A percentile compares a stretch with the other conserved stretches of the same genome.
These are phyloP conservation scores for Meiosimyza decipiens DNA, from an alignment of 2,888 invertebrate species.

Conservation along the genomic window DNA sequence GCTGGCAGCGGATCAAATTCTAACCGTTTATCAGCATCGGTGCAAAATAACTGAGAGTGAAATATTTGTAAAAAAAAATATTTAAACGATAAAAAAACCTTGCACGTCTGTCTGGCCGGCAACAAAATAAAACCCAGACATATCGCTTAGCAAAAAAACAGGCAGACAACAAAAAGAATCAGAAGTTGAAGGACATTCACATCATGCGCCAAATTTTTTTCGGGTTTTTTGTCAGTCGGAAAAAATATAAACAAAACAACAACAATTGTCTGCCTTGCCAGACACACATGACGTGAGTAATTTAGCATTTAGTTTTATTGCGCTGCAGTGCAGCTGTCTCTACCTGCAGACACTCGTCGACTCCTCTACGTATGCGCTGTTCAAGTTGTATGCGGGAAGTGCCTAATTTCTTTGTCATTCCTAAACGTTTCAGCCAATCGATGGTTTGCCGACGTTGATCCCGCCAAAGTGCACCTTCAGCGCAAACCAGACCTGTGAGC, in stretches of 20 bases:
- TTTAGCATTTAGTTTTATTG: neutral
- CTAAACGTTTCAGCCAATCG: conserved; percentile 78
- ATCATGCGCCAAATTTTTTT: neutral
- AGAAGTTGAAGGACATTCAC: conserved; percentile 20
- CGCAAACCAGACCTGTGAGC: conserved; percentile 80
- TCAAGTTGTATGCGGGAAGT: conserved; percentile 74
- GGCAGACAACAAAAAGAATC: conserved; percentile 27
- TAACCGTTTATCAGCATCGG: conserved; percentile 55
- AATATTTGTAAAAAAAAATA: conserved; percentile 17
- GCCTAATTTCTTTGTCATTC: conserved; percentile 75
- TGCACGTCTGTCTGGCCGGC: neutral
- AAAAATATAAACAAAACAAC: neutral
- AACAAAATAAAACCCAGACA: conserved; percentile 21
- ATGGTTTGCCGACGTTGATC: conserved; percentile 82
- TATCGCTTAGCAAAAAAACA: conserved; percentile 10
- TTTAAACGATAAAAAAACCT: conserved; percentile 30
- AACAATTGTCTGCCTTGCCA: neutral
- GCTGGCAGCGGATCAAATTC: conserved; percentile 61
- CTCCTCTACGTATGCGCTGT: conserved; percentile 73
- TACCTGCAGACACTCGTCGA: conserved; percentile 71
- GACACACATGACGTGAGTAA: conserved; percentile 30
- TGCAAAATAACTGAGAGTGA: conserved; percentile 45
- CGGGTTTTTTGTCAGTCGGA: neutral
- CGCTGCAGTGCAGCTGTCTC: neutral
- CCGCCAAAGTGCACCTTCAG: conserved; percentile 84